Base-by-base conservation (phyloP, 2,797 vertebrate genomes). In the Karalla daura region DNA sequence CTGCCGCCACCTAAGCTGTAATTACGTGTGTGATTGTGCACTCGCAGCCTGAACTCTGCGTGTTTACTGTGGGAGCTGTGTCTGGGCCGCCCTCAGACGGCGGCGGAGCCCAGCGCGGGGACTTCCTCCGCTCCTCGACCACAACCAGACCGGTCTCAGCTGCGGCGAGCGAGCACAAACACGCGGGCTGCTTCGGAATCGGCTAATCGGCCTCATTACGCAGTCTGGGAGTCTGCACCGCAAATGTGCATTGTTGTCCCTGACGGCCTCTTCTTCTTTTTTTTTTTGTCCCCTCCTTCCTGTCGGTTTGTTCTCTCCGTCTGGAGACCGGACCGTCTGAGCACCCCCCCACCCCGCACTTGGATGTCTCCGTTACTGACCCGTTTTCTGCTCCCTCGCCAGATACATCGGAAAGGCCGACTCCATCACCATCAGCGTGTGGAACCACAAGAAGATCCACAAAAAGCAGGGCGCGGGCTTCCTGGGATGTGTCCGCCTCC, bases 381-480 rank as follows among this genome's bases (percentile, higher is more conserved):
- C 9, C 15, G 3, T 27, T 12, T 58, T 41, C 5, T 15, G 12
- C 46, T 32, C 20, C 24, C 5, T 20, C 33, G 1, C 54, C 55
- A 94, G 93, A 63, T 99, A 98, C 54, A 98, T 99, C 56, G 97
- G 97, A 74, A 98, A 98, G 81, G 95, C 96, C 0, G 97, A 98
- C 90, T 98, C 97, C n/a, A 98, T 99, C 88, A 99, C 97, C 0
- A 98, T 99, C 93, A 99, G 97, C 0, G 95, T 99, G 30, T 99
- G 97, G 97, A 99, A 99, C 90, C 96, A 98, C 90, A 99, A 98
- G 93, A 98, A 99, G 91, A 98, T 99, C 77, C 97, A 98, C 90
- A 99, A 99, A 92, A 99, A 98, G 85, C 97, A 99, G 86, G 97
- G 97, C 9, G 97, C 97, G 18, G 97, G 97, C 23, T 99, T 98